Evolutionary conservation across 2,113 vertebrate genomes (phyloP).

Genomic region (Phrynosoma platyrhinos): DNA sequence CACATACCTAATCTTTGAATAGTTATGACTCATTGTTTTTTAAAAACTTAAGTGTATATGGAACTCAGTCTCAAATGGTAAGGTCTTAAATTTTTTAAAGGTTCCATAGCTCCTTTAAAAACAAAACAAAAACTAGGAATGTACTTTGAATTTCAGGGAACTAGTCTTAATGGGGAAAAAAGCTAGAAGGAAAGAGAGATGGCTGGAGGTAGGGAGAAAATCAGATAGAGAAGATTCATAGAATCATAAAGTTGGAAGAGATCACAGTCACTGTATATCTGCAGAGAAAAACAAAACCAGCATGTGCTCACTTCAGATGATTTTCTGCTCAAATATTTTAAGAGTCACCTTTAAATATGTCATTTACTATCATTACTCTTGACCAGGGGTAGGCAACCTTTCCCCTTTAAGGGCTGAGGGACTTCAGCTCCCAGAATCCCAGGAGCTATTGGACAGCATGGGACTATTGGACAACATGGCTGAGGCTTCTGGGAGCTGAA

Average conservation of each 20-base stretch:
- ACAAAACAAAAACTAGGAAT: too few species aligned
- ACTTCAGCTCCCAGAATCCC: too few species aligned
- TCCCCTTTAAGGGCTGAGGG: too few species aligned
- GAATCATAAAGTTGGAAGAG: too few species aligned
- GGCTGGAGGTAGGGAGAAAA: too few species aligned
- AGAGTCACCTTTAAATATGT: background rate
- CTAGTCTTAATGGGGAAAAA: background rate
- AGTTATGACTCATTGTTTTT: too few species aligned
- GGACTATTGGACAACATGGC: too few species aligned
- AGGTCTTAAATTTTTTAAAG: conserved; percentile 26
- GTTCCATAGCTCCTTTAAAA: background rate
- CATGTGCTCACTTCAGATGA: conserved; percentile 25
- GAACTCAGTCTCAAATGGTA: conserved; percentile 12
- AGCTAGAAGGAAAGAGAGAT: too few species aligned
- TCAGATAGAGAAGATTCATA: background rate
- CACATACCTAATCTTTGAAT: too few species aligned
- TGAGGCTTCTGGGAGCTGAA: too few species aligned
- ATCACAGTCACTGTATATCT: background rate
- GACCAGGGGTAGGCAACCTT: too few species aligned
- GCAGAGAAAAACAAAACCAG: background rate
- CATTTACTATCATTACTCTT: background rate
- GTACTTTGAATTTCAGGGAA: conserved; percentile 1
- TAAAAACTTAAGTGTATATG: background rate
- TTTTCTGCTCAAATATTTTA: conserved; percentile 31
- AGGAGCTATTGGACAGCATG: too few species aligned